Conservation (phyloP, 2,797 vertebrate species). For the Chanos chanos region DNA sequence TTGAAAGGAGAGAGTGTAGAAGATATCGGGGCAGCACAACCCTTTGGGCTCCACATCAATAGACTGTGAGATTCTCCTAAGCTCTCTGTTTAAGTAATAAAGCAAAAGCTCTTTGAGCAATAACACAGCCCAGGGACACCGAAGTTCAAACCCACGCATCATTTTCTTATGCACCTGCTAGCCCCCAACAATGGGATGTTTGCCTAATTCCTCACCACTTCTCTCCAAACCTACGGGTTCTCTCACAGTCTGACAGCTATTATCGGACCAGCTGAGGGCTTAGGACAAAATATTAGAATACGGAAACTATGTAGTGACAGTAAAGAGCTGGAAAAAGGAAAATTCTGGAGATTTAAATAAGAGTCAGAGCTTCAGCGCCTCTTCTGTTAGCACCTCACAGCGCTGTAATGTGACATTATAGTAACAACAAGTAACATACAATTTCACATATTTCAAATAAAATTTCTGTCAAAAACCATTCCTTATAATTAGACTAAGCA, state of each 20-base stretch:
- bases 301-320: too few species aligned
- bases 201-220: too few species aligned
- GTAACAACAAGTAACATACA: not conserved
- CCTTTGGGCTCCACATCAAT: not conserved
- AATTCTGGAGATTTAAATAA: too few species aligned
- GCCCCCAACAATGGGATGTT: too few species aligned
- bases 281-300: too few species aligned
- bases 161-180: not conserved
- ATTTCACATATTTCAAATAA: not conserved
- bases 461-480: too few species aligned
- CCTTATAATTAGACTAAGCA: too few species aligned
- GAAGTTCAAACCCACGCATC: not conserved
- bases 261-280: too few species aligned
- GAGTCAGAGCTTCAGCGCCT: too few species aligned
- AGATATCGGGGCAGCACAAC: not conserved
- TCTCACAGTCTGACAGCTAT: too few species aligned
- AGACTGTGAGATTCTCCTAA: not conserved
- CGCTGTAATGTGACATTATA: not conserved
- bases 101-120: not conserved
- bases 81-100: conserved; percentile 9
- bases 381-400: not conserved
- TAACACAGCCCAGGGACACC: not conserved
- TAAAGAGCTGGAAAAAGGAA: too few species aligned
- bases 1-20: not conserved
- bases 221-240: too few species aligned